Base-by-base conservation (phyloP, 2,888 invertebrate species). In the Choristoneura rosaceana region DNA sequence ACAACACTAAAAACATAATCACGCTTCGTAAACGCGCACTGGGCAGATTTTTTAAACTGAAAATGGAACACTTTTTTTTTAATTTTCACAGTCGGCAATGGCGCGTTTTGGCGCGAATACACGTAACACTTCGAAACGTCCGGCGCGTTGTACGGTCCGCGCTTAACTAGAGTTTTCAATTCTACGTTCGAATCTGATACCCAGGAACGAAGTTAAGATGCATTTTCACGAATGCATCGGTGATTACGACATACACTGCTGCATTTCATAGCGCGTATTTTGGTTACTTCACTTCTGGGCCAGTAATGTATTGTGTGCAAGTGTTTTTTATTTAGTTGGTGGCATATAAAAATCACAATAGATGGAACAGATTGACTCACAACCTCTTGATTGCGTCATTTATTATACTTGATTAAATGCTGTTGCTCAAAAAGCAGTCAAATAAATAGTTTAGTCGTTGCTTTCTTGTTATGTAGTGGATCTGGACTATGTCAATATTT, bases 91-190 rank as follows among this genome's bases (percentile, higher is more conserved):
- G 50, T 55, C 55, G 52, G 55, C 82, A 82, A 83, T 81, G 78
- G 81, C 82, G 81, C 82, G 82, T 87, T 89, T 87, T 83, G 82
- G 84, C 89, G 88, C 84, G 84, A 86, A 88, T 88, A 86, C 82
- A 78, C 80, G 78, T 69, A 76, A 78, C 80, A 70, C 71, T 73
- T 25, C 10, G 33, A 55, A 66, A 78, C 91, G 89, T 86, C 81
- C 69, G 34, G 66, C 75, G 69, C 73, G 34, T 62, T 71, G 79
- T 87, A 85, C 89, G 77, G 80, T 82, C 80, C 79, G 88, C 91
- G 89, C 83, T 80, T 80, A 80, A 93, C 93, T 93, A 85, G 62
- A 84, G 78, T 77, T 81, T 81, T 76, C 71, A 68, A 68, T 58
- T n/a, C 62, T 71, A 73, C 68, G 73, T 64, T 69, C 59, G 41